phyloP scores from a whole-genome alignment of 2,113 vertebrate genomes.

The Chaenocephalus aceratus region DNA sequence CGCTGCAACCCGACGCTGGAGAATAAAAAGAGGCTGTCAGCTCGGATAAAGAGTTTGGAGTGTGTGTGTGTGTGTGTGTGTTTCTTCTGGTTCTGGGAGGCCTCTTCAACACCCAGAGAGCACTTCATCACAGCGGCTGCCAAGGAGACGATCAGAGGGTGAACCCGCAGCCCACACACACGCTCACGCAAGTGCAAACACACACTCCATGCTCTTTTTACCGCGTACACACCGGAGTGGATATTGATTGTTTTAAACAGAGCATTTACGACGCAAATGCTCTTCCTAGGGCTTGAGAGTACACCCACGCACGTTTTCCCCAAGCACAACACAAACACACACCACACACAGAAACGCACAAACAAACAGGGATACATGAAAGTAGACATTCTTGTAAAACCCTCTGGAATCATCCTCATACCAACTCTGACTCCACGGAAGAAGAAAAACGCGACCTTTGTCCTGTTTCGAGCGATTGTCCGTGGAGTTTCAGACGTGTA shows the following conservation, averaged over 20 bases:
- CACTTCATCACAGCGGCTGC: constrained; percentile 73
- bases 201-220: constrained; percentile 52
- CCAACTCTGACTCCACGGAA: constrained; percentile 55
- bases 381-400: constrained; percentile 52
- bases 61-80: constrained; percentile 46
- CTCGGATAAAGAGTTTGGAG: constrained; percentile 72
- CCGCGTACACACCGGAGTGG: constrained; percentile 55
- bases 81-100: constrained; percentile 62
- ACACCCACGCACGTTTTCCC: constrained; percentile 72
- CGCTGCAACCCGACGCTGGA: constrained; percentile 48
- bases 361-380: constrained; percentile 49
- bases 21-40: constrained; percentile 67
- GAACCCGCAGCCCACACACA: constrained; percentile 78
- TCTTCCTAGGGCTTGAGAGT: constrained; percentile 67
- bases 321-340: neutral
- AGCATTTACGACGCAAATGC: constrained; percentile 75
- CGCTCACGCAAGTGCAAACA: constrained; percentile 69
- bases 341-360: constrained; percentile 22
- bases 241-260: constrained; percentile 82
- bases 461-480: constrained; percentile 30
- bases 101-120: constrained; percentile 75
- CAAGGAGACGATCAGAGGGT: constrained; percentile 78
- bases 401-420: constrained; percentile 49
- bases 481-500: constrained; percentile 28
- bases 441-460: constrained; percentile 45